Conservation (phyloP, 2,797 vertebrate species). For the Selene dorsalis region DNA sequence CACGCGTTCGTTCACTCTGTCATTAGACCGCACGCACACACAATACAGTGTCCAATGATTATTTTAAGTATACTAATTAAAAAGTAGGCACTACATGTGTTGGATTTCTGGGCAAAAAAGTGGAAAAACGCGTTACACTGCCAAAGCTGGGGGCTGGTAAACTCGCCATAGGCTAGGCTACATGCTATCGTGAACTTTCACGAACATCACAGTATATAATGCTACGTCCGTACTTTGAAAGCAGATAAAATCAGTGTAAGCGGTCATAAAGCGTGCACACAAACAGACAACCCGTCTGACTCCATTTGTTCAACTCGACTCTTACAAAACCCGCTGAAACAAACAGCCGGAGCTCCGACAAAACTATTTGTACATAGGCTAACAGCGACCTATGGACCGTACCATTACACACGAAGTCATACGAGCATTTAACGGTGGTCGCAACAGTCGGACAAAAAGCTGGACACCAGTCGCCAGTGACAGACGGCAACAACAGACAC, state of each 20-base stretch:
- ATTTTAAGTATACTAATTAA: neutral
- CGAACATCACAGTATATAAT: neutral
- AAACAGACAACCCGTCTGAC: neutral
- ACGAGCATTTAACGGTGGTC: conserved; percentile 65
- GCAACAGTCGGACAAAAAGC: conserved; percentile 26
- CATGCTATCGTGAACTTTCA: neutral
- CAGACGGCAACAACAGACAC: neutral
- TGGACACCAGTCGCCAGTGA: conserved; percentile 28
- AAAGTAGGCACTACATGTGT: neutral
- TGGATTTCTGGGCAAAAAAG: fast-evolving
- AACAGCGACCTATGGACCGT: no score
- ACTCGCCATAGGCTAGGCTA: no score
- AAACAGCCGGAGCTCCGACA: neutral
- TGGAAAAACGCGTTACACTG: neutral
- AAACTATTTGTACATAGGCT: neutral
- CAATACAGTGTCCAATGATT: neutral
- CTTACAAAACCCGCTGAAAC: neutral
- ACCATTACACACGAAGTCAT: conserved; percentile 9
- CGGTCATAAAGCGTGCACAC: no score
- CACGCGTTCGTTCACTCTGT: conserved; percentile 19
- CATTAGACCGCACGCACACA: neutral
- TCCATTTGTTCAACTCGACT: neutral
- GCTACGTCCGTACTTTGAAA: neutral
- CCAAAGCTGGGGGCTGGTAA: neutral
- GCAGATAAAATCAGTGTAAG: neutral